Evolutionary conservation across 2,888 invertebrate species (phyloP).

Genomic region (Pecten maximus): DNA sequence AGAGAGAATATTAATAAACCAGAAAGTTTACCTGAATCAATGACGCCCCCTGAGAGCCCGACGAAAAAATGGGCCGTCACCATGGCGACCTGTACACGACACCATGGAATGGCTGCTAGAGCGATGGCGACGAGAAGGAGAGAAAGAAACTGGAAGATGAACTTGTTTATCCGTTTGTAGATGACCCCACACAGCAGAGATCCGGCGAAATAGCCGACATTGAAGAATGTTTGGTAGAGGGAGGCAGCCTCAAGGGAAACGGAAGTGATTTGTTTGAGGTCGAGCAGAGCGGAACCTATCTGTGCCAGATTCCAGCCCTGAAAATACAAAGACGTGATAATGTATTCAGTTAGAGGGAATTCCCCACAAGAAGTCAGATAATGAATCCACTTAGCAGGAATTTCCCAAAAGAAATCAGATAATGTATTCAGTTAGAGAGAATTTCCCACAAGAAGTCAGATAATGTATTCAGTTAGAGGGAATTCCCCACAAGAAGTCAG

Average conservation of each 20-base stretch:
- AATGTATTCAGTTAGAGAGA: no score
- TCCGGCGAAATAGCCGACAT: not conserved
- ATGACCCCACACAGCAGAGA: not conserved
- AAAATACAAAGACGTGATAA: no score
- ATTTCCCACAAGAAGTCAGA: no score
- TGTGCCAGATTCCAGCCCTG: not conserved
- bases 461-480: no score
- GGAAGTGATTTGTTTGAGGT: not conserved
- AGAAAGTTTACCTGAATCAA: not conserved
- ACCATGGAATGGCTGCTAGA: not conserved
- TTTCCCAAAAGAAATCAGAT: no score
- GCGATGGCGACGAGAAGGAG: not conserved
- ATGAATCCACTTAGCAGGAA: no score
- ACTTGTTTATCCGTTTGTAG: not conserved
- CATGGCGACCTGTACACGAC: not conserved
- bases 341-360: no score
- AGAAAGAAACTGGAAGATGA: not conserved
- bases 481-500: no score
- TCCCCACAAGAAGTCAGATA: no score
- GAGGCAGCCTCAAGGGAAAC: not conserved
- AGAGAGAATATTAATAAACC: no score
- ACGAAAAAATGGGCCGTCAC: not conserved
- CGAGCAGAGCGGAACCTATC: not conserved
- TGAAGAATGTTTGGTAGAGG: not conserved
- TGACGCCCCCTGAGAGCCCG: not conserved